phyloP scores from a whole-genome alignment of 2,888 invertebrate species.

The Coelopa pilipes region DNA sequence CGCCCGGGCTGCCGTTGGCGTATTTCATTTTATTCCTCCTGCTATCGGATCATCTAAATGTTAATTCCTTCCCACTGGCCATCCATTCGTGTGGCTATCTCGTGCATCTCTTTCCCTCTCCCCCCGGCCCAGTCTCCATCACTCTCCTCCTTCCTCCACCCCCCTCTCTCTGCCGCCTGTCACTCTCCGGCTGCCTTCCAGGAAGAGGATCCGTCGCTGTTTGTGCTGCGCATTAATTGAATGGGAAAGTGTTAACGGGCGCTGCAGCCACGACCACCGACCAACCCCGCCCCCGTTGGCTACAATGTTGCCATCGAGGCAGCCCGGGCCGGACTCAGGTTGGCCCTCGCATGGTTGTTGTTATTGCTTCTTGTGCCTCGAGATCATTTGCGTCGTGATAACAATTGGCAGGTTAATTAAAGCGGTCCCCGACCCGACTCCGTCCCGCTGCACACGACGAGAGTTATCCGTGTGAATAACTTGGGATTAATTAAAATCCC shows the following conservation, averaged over 20 bases:
- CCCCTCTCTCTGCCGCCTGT: not conserved
- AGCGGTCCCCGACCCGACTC: not conserved
- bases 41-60: slow-evolving; percentile 13
- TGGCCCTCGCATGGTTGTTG: not conserved
- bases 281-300: not conserved
- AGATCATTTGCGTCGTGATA: slow-evolving; percentile 3
- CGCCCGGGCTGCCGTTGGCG: not conserved
- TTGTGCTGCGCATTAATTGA: slow-evolving; percentile 21
- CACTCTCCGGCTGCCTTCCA: not conserved
- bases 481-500: too few species aligned
- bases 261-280: not conserved
- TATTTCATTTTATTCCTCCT: not conserved
- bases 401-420: slow-evolving; percentile 14
- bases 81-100: not conserved
- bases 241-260: slow-evolving; percentile 10
- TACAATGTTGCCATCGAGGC: not conserved
- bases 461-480: not conserved
- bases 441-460: not conserved
- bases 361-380: not conserved
- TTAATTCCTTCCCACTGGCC: not conserved
- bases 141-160: not conserved
- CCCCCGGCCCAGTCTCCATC: not conserved
- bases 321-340: not conserved
- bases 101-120: not conserved
- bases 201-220: not conserved